These are phyloP conservation scores for Antrozous pallidus DNA, from an alignment of 2,797 vertebrate genomes.

Conservation along the genomic window DNA sequence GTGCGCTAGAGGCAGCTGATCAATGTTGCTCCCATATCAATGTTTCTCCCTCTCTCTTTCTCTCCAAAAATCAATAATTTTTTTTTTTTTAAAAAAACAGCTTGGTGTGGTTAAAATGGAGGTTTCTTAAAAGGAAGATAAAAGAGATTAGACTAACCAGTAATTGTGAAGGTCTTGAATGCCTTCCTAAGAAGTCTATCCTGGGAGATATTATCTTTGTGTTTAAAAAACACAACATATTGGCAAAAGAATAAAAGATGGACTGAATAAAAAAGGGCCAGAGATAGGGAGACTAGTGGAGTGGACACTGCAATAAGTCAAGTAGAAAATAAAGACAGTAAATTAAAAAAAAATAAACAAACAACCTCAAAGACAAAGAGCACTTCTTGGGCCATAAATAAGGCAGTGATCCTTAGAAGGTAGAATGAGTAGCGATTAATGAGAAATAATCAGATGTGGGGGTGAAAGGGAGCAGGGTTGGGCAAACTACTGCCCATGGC, in stretches of 20 bases:
- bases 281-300: background rate
- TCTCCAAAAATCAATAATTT: too few relatives aligned
- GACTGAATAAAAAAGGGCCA: background rate
- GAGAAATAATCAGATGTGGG: rapidly evolving
- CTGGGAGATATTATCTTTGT: background rate
- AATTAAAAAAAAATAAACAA: background rate
- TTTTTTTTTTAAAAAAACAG: background rate
- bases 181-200: background rate
- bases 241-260: background rate
- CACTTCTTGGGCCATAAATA: background rate
- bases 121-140: background rate
- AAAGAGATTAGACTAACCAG: background rate
- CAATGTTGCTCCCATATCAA: too few relatives aligned
- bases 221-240: background rate
- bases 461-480: background rate
- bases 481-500: rapidly evolving
- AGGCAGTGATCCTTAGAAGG: background rate
- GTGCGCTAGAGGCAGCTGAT: too few relatives aligned
- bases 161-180: background rate
- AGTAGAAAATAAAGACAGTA: background rate
- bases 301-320: background rate
- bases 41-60: too few relatives aligned
- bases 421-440: background rate
- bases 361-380: background rate
- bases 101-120: background rate